phyloP scores from a whole-genome alignment of 1,140 invertebrate species.

The Saccostrea glomerata region DNA sequence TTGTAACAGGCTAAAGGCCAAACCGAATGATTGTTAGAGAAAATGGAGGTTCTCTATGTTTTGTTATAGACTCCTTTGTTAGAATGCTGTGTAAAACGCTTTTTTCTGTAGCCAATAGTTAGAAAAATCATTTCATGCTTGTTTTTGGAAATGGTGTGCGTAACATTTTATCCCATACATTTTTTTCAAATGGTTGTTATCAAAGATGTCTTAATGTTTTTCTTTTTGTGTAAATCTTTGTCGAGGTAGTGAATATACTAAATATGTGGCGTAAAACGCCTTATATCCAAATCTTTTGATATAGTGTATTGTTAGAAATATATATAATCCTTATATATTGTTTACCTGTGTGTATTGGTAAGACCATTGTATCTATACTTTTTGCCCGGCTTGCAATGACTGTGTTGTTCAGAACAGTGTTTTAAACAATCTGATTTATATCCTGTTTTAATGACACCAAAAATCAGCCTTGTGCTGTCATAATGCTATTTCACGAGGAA shows the following conservation, averaged over 20 bases:
- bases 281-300: background rate
- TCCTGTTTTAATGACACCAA: background rate
- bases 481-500: background rate
- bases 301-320: constrained; percentile 28
- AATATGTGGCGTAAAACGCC: constrained; percentile 3
- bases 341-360: constrained; percentile 12
- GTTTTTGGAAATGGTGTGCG: constrained; percentile 24
- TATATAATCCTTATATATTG: constrained; percentile 12
- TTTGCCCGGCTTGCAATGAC: background rate
- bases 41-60: background rate
- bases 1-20: background rate
- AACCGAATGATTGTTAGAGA: background rate
- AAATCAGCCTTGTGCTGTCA: background rate
- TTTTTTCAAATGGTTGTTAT: constrained; percentile 22
- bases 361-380: constrained; percentile 4
- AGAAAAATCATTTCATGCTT: constrained; percentile 11
- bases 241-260: constrained; percentile 11
- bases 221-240: constrained; percentile 7
- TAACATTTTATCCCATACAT: constrained; percentile 15
- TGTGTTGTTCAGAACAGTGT: background rate
- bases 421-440: background rate
- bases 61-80: background rate
- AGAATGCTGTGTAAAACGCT: background rate
- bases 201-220: background rate
- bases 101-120: constrained; percentile 15